These are phyloP conservation scores for Coptodon bakossiorum DNA, from an alignment of 2,113 vertebrate genomes.

Conservation along the genomic window DNA sequence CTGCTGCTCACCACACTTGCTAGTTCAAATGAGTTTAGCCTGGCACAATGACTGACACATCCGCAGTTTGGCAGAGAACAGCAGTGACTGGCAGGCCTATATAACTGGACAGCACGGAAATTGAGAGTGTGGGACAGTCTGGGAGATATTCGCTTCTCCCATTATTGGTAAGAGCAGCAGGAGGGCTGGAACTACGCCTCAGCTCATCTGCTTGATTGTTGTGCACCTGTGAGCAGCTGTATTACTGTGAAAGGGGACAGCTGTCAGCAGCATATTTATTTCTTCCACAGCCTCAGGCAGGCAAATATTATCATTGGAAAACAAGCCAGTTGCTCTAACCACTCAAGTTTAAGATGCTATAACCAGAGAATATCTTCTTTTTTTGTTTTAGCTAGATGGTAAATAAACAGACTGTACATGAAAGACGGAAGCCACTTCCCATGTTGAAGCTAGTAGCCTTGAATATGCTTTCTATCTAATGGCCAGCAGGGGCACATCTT, in stretches of 20 bases:
- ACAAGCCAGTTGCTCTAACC: neutral
- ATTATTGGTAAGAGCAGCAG: slow-evolving; percentile 7
- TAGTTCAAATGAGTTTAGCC: slow-evolving; percentile 16
- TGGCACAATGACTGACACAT: slow-evolving; percentile 26
- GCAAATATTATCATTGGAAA: neutral
- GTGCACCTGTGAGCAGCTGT: slow-evolving; percentile 27
- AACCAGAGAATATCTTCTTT: neutral
- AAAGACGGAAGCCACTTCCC: neutral
- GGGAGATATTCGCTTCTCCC: neutral
- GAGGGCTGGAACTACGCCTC: neutral
- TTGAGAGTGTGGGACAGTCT: neutral
- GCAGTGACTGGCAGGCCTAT: slow-evolving; percentile 5
- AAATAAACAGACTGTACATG: neutral
- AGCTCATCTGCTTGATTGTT: slow-evolving; percentile 11
- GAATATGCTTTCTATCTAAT: neutral
- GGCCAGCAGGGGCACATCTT: neutral
- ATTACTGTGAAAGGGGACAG: neutral
- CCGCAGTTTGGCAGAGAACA: neutral
- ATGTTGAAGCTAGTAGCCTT: neutral
- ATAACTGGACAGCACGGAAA: neutral
- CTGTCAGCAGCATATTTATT: neutral
- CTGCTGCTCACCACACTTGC: slow-evolving; percentile 1
- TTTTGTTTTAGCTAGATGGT: neutral
- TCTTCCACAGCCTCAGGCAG: neutral
- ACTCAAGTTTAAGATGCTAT: neutral